Evolutionary conservation across 2,113 vertebrate genomes (phyloP).

Genomic region (Sander lucioperca): DNA sequence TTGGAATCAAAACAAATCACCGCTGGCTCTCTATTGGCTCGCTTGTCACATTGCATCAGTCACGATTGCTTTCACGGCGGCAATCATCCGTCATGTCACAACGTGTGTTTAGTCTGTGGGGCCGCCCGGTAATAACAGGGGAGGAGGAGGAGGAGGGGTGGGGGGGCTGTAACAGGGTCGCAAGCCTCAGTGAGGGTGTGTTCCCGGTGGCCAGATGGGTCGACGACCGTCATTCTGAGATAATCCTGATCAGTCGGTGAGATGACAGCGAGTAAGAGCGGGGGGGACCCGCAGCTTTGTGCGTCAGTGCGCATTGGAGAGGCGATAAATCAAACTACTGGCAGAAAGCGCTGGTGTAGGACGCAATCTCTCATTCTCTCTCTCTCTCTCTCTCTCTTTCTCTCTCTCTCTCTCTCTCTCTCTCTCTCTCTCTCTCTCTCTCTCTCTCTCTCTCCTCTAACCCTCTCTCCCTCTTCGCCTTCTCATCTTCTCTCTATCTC

Average conservation of each 20-base stretch:
- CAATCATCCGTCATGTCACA: conserved; percentile 37
- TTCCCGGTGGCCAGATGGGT: conserved; percentile 49
- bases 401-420: conserved; percentile 7
- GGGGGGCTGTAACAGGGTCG: conserved; percentile 16
- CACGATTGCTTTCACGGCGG: conserved; percentile 18
- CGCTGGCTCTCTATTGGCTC: conserved; percentile 25
- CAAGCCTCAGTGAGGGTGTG: conserved; percentile 41
- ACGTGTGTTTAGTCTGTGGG: conserved; percentile 36
- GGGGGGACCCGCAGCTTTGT: conserved; percentile 67
- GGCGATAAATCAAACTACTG: conserved; percentile 77
- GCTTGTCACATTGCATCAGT: conserved; percentile 51
- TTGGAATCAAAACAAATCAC: conserved; percentile 29
- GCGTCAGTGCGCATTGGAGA: conserved; percentile 79
- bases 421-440: not conserved
- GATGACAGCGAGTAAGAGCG: conserved; percentile 68
- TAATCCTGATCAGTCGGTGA: conserved; percentile 65
- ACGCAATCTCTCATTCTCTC: conserved; percentile 48
- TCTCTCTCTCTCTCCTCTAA: not conserved
- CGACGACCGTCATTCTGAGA: conserved; percentile 32
- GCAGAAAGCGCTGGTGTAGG: conserved; percentile 53
- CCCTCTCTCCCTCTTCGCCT: not conserved
- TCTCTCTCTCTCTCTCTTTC: conserved; percentile 36
- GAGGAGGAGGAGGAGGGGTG: not conserved
- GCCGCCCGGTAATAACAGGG: conserved; percentile 2
- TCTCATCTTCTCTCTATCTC: conserved; percentile 28